Conservation (phyloP, 2,113 vertebrate genomes). For the Cryptotis parvus region DNA sequence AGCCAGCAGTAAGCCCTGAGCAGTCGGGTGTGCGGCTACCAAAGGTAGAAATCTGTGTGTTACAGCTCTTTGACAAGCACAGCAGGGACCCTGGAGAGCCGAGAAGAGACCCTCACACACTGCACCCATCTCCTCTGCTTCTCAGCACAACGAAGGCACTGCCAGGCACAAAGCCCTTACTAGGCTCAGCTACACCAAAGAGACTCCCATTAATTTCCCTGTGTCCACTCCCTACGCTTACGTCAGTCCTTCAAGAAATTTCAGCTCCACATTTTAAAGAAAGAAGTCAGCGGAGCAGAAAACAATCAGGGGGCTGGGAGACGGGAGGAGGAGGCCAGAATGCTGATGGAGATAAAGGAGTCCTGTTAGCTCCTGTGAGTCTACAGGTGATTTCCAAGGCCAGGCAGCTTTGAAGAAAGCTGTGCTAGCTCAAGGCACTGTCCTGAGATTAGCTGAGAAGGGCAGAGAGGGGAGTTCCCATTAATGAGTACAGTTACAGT, state of each 20-base stretch:
- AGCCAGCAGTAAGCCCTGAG: too few species aligned
- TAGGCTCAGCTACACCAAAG: not conserved
- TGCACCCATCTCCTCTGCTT: not conserved
- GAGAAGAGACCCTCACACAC: too few species aligned
- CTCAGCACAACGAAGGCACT: rapidly evolving
- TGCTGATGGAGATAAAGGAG: not conserved
- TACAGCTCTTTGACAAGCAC: not conserved
- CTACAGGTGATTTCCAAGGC: constrained; percentile 11
- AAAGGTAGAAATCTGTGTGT: too few species aligned
- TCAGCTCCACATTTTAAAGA: not conserved
- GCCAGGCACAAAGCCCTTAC: not conserved
- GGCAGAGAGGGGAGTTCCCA: not conserved
- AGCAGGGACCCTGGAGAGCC: not conserved
- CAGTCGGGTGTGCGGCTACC: too few species aligned
- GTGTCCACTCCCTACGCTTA: not conserved
- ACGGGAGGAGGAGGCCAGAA: not conserved
- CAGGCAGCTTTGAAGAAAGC: not conserved
- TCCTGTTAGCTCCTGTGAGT: not conserved
- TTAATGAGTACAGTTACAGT: not conserved
- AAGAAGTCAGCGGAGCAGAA: not conserved
- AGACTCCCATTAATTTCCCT: not conserved
- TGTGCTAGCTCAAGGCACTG: not conserved
- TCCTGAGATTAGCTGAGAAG: not conserved
- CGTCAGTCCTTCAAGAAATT: constrained; percentile 12
- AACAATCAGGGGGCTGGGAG: not conserved